Conservation (phyloP, 2,888 invertebrate genomes). For the Ichneumon xanthorius region DNA sequence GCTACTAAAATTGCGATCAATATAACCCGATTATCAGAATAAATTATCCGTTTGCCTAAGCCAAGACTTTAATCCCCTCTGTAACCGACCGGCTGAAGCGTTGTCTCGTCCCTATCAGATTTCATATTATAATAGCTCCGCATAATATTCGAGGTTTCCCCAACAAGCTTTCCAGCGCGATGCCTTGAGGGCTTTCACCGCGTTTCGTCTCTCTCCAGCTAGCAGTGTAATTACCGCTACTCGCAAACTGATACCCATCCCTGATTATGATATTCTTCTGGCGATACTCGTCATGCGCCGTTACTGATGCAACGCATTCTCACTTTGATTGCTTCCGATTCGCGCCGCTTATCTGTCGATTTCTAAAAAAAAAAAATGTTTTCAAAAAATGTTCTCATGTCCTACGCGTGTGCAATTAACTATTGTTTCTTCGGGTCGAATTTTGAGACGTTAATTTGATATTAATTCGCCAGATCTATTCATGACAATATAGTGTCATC, state of each 20-base stretch:
- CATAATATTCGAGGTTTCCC: conserved; percentile 32
- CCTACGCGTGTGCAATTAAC: too few species aligned
- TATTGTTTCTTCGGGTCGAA: too few species aligned
- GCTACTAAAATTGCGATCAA: not conserved
- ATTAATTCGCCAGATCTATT: too few species aligned
- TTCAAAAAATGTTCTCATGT: too few species aligned
- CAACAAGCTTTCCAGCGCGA: conserved; percentile 45
- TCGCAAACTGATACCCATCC: conserved; percentile 77
- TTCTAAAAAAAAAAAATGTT: not conserved
- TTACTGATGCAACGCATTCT: conserved; percentile 57
- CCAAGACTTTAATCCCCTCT: not conserved
- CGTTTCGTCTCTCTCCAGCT: conserved; percentile 36
- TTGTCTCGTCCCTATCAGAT: conserved; percentile 50
- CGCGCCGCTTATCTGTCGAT: not conserved
- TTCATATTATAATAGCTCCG: conserved; percentile 45
- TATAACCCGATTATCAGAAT: not conserved
- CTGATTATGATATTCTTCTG: conserved; percentile 80
- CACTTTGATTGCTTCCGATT: conserved; percentile 62
- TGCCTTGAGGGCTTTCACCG: conserved; percentile 56
- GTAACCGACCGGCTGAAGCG: not conserved
- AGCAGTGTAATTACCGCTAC: conserved; percentile 75
- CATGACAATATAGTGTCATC: too few species aligned
- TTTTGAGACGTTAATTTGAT: too few species aligned
- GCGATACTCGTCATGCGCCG: conserved; percentile 68
- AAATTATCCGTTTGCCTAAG: not conserved